Evolutionary conservation across 1,140 invertebrate species (phyloP), one percentile per base, ranked within the genome.

Genomic region (Onthophagus taurus): DNA sequence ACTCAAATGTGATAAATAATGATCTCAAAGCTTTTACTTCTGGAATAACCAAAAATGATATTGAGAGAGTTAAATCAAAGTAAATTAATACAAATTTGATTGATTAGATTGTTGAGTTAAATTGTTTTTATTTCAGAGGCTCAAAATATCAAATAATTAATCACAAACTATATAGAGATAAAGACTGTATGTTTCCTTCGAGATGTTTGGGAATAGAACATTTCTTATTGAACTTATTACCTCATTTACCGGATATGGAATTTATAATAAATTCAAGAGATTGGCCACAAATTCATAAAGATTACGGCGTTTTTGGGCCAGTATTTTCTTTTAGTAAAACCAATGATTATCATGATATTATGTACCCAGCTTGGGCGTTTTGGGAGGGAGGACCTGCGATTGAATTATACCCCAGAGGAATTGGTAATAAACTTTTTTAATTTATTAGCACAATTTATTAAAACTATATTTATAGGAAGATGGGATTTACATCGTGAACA

Each of bases 341-440:
- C 11, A 58, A 65, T 34, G 78, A 89, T 12, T 89, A 92, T 66
- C 75, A 76, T 63, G 94, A 98, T 61, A 94, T 97, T 45, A 89
- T 85, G 74, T 97, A 96, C 72, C 94, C 94, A 34, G 86, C 93
- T 0, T 97, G 94, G 94, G 83, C 87, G 20, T 97, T 98, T 69
- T 96, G 92, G 92, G 89, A 91, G 70, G 93, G 94, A 31, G 94
- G 94, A 2, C 94, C 94, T 30, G 93, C 93, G 2, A 95, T 97
- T 50, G 80, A 81, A 31, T 66, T 95, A 5, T 94, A 96, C 70
- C 93, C 94, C 0, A 83, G 76, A 39, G 94, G 94, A 24, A 76
- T 97, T 41, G 93, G 62, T 63, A 49, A 26, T 18, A 8, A 9
- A 19, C 9, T 18, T 14, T 31, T 37, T 26, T 13, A 11, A 2